Evolutionary conservation across 1,140 invertebrate species (phyloP), one percentile per base, ranked within the genome.

Genomic region (Sycophila sp.): DNA sequence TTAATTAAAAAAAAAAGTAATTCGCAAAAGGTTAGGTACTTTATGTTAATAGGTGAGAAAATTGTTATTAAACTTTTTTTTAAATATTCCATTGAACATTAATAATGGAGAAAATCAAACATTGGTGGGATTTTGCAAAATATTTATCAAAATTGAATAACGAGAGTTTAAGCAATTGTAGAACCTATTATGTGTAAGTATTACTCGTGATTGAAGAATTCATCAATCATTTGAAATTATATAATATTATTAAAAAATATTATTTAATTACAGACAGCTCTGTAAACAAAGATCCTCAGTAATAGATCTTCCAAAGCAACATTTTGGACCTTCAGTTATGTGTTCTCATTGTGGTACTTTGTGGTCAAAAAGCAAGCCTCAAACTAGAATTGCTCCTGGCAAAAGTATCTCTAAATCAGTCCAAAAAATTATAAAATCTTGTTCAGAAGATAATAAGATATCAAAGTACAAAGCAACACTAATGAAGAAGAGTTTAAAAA

Each of bases 321-420:
- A 72, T 69, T 85, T 85, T 76, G 78, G 78, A 2, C 60, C 74
- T 1, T 74, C 73, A 15, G 63, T 66, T 4, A 81, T 85, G 77
- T 86, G 84, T 68, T 68, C 67, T n/a, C 63, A 81, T 70, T 86
- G 84, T 58, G 82, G 82, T 49, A 72, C 77, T 24, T 68, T 83
- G 30, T 86, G 82, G 83, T 73, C 28, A 10, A 76, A 76, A 22
- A 63, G 73, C 28, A 69, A 79, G 71, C 53, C 73, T 62, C 77
- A 67, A 56, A 69, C 78, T 47, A 76, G 78, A 63, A 70, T 86
- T 66, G 11, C 45, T 51, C 55, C 63, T 45, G 75, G 75, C 24
- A 84, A 69, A 75, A 40, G 30, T 63, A 15, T 47, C n/a, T 76
- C 77, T 6, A 79, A 76, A 58, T 75, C 71, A 10, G 32, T 78